Percentiles rank a stretch among this genome's conserved stretches.
These are phyloP conservation scores for Epinotia bilunana DNA, from an alignment of 2,888 invertebrate genomes.

Conservation along the genomic window DNA sequence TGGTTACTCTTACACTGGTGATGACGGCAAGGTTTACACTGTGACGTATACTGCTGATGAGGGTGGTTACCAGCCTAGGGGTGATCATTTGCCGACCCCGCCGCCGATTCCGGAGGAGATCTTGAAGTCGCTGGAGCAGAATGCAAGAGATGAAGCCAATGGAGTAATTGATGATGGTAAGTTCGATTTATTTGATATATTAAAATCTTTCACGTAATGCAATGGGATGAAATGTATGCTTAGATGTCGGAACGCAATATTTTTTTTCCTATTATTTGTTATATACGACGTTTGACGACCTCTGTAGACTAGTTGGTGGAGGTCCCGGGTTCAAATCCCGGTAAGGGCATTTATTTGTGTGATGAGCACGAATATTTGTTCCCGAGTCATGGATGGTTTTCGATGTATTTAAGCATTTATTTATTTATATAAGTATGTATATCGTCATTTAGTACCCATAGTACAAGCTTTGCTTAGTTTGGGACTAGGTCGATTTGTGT, in stretches of 20 bases:
- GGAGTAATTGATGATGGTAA: conserved; percentile 75
- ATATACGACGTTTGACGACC: too few relatives aligned
- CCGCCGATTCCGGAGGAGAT: conserved; percentile 74
- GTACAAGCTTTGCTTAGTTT: too few relatives aligned
- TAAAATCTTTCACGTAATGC: background rate
- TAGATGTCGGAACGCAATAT: background rate
- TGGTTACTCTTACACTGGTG: conserved; percentile 71
- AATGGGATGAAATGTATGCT: background rate
- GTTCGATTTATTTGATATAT: conserved; percentile 48
- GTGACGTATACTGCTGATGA: conserved; percentile 74
- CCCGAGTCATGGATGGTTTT: too few relatives aligned
- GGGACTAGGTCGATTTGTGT: too few relatives aligned
- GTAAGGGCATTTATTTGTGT: too few relatives aligned
- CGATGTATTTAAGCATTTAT: too few relatives aligned
- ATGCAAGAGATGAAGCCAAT: conserved; percentile 72
- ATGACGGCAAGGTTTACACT: conserved; percentile 74
- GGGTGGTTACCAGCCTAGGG: conserved; percentile 69
- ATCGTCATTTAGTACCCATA: too few relatives aligned
- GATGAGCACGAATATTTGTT: too few relatives aligned
- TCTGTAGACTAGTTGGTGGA: too few relatives aligned
- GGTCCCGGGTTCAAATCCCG: too few relatives aligned
- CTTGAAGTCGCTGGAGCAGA: conserved; percentile 69
- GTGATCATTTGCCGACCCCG: conserved; percentile 73
- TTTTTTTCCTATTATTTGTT: background rate
- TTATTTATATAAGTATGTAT: too few relatives aligned